Conservation (phyloP, 2,888 invertebrate genomes). For the Dyspetes luteomarginatus region DNA sequence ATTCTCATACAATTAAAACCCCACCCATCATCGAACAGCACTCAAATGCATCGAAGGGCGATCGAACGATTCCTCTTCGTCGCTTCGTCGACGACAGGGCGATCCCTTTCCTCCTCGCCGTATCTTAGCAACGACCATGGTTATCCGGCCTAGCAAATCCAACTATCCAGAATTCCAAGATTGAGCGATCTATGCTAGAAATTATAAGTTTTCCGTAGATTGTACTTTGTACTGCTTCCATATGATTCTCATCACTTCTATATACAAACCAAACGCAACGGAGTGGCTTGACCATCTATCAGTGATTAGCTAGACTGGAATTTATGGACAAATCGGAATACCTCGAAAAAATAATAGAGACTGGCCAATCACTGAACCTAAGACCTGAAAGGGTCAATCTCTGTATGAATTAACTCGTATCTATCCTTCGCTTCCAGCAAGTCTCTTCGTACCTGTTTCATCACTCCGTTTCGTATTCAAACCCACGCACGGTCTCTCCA, state of each 20-base stretch:
- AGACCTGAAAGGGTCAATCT: background rate
- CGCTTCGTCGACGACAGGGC: too few species aligned
- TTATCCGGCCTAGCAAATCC: background rate
- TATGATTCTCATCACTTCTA: background rate
- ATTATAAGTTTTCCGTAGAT: background rate
- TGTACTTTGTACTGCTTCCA: background rate
- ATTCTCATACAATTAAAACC: too few species aligned
- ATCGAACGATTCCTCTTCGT: too few species aligned
- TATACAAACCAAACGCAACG: background rate
- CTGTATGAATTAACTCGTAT: background rate
- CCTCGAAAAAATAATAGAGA: background rate
- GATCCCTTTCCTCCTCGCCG: too few species aligned
- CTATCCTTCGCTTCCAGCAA: slow-evolving; percentile 13
- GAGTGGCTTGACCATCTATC: background rate
- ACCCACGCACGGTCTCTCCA: slow-evolving; percentile 70
- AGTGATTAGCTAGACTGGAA: background rate
- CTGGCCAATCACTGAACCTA: background rate
- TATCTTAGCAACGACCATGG: too few species aligned
- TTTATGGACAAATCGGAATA: background rate
- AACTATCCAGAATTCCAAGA: background rate
- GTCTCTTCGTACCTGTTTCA: slow-evolving; percentile 66
- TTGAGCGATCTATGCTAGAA: background rate
- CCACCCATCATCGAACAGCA: too few species aligned
- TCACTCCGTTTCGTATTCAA: slow-evolving; percentile 75
- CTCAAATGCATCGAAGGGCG: too few species aligned